Base-by-base conservation (phyloP, 2,113 vertebrate species). In the Notiomystis cincta region DNA sequence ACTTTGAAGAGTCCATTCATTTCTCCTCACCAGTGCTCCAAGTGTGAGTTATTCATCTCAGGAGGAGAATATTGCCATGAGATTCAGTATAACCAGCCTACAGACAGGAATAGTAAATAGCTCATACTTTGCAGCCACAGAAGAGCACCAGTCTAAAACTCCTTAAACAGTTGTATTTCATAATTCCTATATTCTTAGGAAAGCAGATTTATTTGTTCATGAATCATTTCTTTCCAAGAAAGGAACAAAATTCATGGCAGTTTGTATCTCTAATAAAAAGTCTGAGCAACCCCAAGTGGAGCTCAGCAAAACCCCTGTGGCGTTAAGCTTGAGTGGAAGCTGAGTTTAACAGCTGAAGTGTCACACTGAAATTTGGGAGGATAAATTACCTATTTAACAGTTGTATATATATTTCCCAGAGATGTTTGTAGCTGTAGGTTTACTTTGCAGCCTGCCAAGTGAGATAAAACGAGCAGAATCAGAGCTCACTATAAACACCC, bases 361-460 rank as follows among this genome's bases (percentile, higher is more conserved):
- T 88, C 82, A 82, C 66, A 13, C 0, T 40, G 82, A 88, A 77
- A 53, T 72, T 35, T 5, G 2, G 53, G 50, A 92, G 82, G 90
- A 92, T 80, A 85, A 90, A 96, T 86, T 22, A 88, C 48, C 82
- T 44, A 15, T 82, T 37, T 24, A 82, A 40, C 56, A 28, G 28
- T 53, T 93, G 78, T 95, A 45, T 93, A 45, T 93, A 80, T 38
- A 71, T 91, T 94, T 91, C 90, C 82, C 71, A 23, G 85, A 82
- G 75, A 58, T 54, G 78, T 92, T 92, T 88, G 45, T 35, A 45
- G 12, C 2, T 10, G 57, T 8, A 37, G 65, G 33, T 94, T 97
- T 90, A 65, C 37, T 87, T 85, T 93, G 27, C 38, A 56, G 70
- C 31, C 65, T 79, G 82, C 84, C 95, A 79, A 96, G 61, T 5